phyloP scores from a whole-genome alignment of 2,113 vertebrate species.

The Corydoras sp. region DNA sequence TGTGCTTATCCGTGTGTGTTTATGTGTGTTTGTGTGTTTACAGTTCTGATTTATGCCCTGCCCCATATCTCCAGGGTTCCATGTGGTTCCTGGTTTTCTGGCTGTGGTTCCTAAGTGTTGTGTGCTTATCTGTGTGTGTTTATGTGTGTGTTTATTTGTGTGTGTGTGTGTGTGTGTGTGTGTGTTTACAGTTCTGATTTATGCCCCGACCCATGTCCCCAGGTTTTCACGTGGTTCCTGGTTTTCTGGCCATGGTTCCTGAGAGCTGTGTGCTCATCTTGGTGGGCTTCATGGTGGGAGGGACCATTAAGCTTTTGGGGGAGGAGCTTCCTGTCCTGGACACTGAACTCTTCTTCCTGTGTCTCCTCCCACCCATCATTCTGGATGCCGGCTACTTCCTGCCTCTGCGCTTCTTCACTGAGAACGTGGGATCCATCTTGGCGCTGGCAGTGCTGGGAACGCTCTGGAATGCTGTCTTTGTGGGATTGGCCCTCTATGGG shows the following conservation, averaged over 20 bases:
- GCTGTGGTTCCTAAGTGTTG: conserved; percentile 74
- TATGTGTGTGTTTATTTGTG: too few relatives aligned
- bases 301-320: conserved; percentile 78
- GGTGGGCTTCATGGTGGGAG: conserved; percentile 87
- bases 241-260: conserved; percentile 77
- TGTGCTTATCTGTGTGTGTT: too few relatives aligned
- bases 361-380: conserved; percentile 94
- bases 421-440: conserved; percentile 95
- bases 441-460: conserved; percentile 90
- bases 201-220: neutral
- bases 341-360: conserved; percentile 86
- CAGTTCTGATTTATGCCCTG: too few relatives aligned
- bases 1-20: conserved; percentile 87
- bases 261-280: conserved; percentile 95
- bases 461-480: conserved; percentile 88
- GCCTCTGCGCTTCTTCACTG: conserved; percentile 80
- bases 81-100: conserved; percentile 80
- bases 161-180: too few relatives aligned
- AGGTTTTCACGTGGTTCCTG: conserved; percentile 91
- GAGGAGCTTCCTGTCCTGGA: conserved; percentile 76
- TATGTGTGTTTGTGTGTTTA: conserved; percentile 40
- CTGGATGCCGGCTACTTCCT: conserved; percentile 95
- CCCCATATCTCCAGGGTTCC: conserved; percentile 72
- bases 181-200: too few relatives aligned
- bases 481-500: conserved; percentile 77